Evolutionary conservation across 2,113 vertebrate genomes (phyloP).

Genomic region (Mustelus asterias): DNA sequence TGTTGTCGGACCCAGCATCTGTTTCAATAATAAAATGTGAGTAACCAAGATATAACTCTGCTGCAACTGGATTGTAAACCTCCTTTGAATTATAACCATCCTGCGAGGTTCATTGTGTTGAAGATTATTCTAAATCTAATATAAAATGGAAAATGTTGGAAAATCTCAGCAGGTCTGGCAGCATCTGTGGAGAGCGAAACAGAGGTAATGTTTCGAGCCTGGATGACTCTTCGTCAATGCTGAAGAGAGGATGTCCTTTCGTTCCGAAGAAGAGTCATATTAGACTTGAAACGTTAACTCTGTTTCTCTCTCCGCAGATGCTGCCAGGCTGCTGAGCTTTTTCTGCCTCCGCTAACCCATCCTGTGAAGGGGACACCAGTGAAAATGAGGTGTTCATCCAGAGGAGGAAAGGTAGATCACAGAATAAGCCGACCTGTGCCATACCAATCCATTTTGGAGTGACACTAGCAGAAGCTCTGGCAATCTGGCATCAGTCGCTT

Average conservation of each 20-base stretch:
- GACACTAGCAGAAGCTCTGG: not conserved
- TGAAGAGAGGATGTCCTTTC: too few species aligned
- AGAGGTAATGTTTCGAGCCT: too few species aligned
- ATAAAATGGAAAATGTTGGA: too few species aligned
- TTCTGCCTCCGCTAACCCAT: not conserved
- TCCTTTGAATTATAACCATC: not conserved
- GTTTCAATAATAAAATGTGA: conserved; percentile 67
- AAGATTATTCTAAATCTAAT: not conserved
- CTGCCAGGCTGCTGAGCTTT: too few species aligned
- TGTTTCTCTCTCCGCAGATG: too few species aligned
- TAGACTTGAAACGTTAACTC: too few species aligned
- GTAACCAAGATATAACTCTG: conserved; percentile 42
- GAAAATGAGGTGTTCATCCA: not conserved
- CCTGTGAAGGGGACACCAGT: not conserved
- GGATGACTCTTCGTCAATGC: too few species aligned
- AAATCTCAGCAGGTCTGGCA: too few species aligned
- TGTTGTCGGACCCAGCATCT: conserved; percentile 74
- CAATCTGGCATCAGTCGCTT: too few species aligned
- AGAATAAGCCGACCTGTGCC: not conserved
- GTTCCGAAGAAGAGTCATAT: too few species aligned
- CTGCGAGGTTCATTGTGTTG: not conserved
- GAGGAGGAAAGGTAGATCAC: not conserved
- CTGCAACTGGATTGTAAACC: not conserved
- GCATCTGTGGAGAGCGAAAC: too few species aligned
- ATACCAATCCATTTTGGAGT: not conserved